Base-by-base conservation (phyloP, 2,888 invertebrate species). In the Phengaris arion region DNA sequence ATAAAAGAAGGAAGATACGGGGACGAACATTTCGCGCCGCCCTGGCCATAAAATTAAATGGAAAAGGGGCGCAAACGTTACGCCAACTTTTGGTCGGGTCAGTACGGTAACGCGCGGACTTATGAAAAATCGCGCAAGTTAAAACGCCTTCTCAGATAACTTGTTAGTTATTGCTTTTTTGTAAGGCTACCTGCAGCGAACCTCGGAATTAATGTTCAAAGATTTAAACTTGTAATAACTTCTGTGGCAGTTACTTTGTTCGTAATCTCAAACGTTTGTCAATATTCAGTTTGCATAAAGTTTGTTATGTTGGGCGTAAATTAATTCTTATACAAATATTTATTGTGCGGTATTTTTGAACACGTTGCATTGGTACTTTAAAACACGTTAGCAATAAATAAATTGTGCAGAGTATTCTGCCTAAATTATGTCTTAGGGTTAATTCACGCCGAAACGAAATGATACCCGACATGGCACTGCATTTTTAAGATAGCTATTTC, bases 1-100 rank as follows among this genome's bases (percentile, higher is more conserved):
- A 89, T 88, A 88, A 89, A 88, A 87, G 84, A 84, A 82, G 82
- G 79, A 77, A 80, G 79, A 85, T 83, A 81, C 82, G 82, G 80
- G 84, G 87, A 84, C 84, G 85, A 84, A 85, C 84, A 78, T 86
- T 86, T 87, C 83, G 83, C 83, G 81, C 35, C 86, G 83, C 86
- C 86, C 88, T 84, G 83, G 84, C 87, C 85, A 87, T 90, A 88
- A 90, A 90, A 90, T 89, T 89, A 89, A 90, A 90, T 81, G 82
- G 79, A 81, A 80, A 81, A 81, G 81, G 80, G 80, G 80, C 78
- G 79, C 77, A 74, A 52, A 77, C 74, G 74, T 68, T 51, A 57
- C 73, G 74, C 76, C 74, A 64, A 57, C 45, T 70, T 75, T 75
- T 75, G 78, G 74, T 69, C 74, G 81, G 82, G 81, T 83, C 81